phyloP scores from a whole-genome alignment of 2,797 vertebrate genomes.

The Babyrousa celebensis region DNA sequence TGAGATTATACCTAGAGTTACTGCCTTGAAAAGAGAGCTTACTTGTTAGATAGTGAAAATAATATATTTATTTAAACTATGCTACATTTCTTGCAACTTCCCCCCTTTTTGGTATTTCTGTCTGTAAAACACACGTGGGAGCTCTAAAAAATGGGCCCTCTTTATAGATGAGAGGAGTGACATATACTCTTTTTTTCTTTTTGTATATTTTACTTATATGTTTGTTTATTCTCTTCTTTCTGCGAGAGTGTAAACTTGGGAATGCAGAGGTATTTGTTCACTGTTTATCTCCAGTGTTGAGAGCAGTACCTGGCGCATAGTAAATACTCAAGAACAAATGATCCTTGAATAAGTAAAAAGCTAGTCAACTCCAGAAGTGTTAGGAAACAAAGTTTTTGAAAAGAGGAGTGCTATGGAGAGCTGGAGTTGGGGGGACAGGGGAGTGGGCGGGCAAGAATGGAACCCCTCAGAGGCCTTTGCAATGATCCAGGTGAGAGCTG shows the following conservation, averaged over 20 bases:
- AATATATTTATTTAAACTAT: background rate
- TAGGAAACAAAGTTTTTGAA: constrained; percentile 20
- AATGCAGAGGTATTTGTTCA: background rate
- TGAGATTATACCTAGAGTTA: background rate
- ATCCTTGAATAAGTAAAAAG: background rate
- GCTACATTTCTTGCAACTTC: background rate
- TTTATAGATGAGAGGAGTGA: background rate
- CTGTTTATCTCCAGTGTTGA: background rate
- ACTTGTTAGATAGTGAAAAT: background rate
- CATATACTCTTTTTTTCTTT: too few relatives aligned
- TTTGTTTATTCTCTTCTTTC: background rate
- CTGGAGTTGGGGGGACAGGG: fast-evolving
- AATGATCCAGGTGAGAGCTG: background rate
- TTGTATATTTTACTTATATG: background rate
- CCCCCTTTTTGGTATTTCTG: background rate
- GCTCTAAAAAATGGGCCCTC: background rate
- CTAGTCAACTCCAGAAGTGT: background rate
- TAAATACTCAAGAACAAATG: background rate
- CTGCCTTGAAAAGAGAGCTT: background rate
- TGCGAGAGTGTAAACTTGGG: background rate
- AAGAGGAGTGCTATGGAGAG: background rate
- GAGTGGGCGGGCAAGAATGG: too few relatives aligned
- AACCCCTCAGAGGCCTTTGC: background rate
- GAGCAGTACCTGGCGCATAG: background rate
- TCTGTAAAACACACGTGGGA: background rate